Evolutionary conservation across 2,797 vertebrate genomes (phyloP).

Genomic region (Siniperca undulata): DNA sequence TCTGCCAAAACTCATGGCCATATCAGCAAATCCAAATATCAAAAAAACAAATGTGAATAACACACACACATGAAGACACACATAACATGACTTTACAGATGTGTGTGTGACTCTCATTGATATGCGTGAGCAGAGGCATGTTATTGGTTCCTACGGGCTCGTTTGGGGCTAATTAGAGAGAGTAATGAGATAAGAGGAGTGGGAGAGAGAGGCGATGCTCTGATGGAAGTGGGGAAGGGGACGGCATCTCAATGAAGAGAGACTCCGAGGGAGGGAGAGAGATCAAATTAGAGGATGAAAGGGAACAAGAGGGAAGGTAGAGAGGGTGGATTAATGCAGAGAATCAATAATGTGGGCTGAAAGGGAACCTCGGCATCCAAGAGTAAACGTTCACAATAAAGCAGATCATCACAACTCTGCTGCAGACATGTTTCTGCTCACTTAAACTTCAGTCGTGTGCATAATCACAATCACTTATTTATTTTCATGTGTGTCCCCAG

Average conservation of each 20-base stretch:
- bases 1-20: conserved; percentile 53
- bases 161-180: conserved; percentile 80
- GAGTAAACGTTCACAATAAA: conserved; percentile 32
- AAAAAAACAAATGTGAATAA: conserved; percentile 26
- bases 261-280: conserved; percentile 56
- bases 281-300: conserved; percentile 75
- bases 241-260: conserved; percentile 76
- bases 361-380: conserved; percentile 30
- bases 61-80: conserved; percentile 11
- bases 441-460: conserved; percentile 18
- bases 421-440: conserved; percentile 7
- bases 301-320: conserved; percentile 65
- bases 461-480: conserved; percentile 42
- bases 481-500: conserved; percentile 5
- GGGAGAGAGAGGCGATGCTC: conserved; percentile 65
- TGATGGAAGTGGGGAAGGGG: conserved; percentile 70
- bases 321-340: conserved; percentile 39
- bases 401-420: conserved; percentile 17
- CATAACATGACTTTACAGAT: conserved; percentile 46
- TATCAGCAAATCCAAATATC: conserved; percentile 42
- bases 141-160: conserved; percentile 78
- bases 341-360: conserved; percentile 61
- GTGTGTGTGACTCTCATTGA: conserved; percentile 64
- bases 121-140: conserved; percentile 70
- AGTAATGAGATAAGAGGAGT: conserved; percentile 82